Conservation (phyloP, 2,888 invertebrate species). For the Balanococcus diminutus region DNA sequence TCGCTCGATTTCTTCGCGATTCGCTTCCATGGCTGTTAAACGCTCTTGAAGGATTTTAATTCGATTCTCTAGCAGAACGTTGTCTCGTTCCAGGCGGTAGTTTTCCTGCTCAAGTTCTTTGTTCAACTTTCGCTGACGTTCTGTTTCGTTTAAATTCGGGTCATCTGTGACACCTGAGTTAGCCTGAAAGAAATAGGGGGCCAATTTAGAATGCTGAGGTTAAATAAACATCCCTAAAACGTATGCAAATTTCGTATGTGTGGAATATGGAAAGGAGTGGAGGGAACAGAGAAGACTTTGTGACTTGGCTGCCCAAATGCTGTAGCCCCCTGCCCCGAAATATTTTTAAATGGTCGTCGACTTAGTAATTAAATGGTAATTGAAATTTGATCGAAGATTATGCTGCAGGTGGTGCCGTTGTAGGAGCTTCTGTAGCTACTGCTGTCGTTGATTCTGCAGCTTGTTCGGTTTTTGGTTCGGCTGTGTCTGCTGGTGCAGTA, state of each 20-base stretch:
- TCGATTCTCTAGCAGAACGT: background rate
- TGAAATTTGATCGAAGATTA: background rate
- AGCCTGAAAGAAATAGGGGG: conserved; percentile 28
- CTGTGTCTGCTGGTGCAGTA: background rate
- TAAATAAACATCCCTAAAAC: background rate
- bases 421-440: background rate
- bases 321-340: background rate
- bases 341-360: background rate
- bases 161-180: background rate
- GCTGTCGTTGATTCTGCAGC: background rate
- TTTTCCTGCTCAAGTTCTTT: background rate
- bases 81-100: conserved; percentile 13
- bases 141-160: background rate
- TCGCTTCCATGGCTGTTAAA: background rate
- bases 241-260: background rate
- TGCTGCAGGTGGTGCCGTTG: background rate
- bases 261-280: background rate
- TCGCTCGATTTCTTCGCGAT: conserved; percentile 12
- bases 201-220: background rate
- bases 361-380: background rate
- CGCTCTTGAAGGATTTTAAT: background rate
- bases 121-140: background rate
- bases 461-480: background rate
- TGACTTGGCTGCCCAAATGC: background rate
- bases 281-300: background rate